Evolutionary conservation across 2,113 vertebrate genomes (phyloP), one percentile per base, ranked within the genome.

Genomic region (Oenanthe oenanthe): DNA sequence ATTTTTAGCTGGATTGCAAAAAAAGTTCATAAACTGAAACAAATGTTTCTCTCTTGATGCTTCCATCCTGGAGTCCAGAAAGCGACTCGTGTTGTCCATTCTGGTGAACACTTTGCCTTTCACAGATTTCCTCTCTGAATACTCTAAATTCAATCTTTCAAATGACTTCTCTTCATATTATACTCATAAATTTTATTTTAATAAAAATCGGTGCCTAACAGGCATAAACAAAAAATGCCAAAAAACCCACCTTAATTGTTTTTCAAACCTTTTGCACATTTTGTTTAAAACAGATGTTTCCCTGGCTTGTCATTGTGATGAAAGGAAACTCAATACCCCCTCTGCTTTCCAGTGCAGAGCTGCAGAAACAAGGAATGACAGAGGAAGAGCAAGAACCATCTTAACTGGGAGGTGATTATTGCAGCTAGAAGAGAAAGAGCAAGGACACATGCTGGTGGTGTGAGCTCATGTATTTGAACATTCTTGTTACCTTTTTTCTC

Each of bases 101-200:
- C 82, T 77, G 76, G 87, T 81, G 92, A 61, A 88, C 66, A 57
- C 96, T 97, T 84, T 92, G 84, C 93, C 85, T 93, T 87, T 93
- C 83, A 86, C 36, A 92, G 82, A 78, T 87, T 95, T 96, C 78
- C 67, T 88, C 77, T 91, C 93, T 81, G 53, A 73, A 60, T 89
- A 79, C 66, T 71, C 67, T 31, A 53, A 94, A 76, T 85, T 96
- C 94, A 95, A 54, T 76, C 91, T 89, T 91, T 94, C 66, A 86
- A 92, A 95, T 66, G 45, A 85, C 93, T 94, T 94, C 71, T 70
- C 92, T 93, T 82, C 72, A 91, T 68, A 95, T 92, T 95, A 95
- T 89, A 92, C 91, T 95, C 95, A 93, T 98, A 98, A 97, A 98
- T 98, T 97, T 96, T 93, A 96, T 96, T 97, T 98, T 97, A 97